Conservation (phyloP, 2,797 vertebrate genomes). For the Synaphobranchus kaupii region DNA sequence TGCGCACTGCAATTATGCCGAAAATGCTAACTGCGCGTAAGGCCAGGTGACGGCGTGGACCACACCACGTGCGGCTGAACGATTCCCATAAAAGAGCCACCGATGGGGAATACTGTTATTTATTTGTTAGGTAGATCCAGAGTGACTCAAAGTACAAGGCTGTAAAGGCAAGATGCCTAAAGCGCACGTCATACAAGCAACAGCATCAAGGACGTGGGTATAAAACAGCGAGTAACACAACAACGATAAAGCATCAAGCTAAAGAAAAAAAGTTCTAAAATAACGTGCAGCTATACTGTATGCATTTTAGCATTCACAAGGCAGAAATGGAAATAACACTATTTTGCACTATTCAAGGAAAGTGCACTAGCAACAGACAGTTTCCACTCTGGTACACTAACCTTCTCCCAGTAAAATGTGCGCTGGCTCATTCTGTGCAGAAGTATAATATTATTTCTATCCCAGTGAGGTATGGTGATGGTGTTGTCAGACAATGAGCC, state of each 20-base stretch:
- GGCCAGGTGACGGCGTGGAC: conserved; percentile 34
- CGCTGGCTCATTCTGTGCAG: neutral
- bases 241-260: neutral
- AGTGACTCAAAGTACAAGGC: neutral
- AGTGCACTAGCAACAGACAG: neutral
- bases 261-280: neutral
- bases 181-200: neutral
- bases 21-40: conserved; percentile 49
- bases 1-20: conserved; percentile 55
- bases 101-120: neutral
- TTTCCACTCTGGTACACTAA: neutral
- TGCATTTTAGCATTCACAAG: too few relatives aligned
- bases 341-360: neutral
- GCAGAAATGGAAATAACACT: too few relatives aligned
- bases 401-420: neutral
- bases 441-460: neutral
- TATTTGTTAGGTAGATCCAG: neutral
- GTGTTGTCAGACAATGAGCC: neutral
- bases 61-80: conserved; percentile 22
- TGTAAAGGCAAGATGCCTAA: neutral
- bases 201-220: neutral
- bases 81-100: conserved; percentile 3
- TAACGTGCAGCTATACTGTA: too few relatives aligned
- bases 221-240: too few relatives aligned
- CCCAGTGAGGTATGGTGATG: too few relatives aligned